Evolutionary conservation across 2,797 vertebrate genomes (phyloP).

Genomic region (Ciconia nigra): DNA sequence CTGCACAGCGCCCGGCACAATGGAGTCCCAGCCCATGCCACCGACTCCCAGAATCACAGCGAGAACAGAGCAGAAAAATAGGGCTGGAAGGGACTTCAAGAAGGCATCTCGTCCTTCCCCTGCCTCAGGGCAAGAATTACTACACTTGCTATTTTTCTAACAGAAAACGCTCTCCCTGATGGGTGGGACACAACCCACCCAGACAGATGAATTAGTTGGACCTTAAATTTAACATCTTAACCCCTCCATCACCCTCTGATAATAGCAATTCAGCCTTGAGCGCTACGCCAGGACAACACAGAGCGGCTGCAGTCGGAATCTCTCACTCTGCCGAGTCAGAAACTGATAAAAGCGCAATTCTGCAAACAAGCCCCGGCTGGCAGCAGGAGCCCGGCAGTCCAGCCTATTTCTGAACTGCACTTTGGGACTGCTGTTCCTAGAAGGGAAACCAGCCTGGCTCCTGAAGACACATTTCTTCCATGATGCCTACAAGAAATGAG

Average conservation of each 20-base stretch:
- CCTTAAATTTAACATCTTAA: background rate
- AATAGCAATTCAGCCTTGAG: background rate
- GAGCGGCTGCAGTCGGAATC: accelerated
- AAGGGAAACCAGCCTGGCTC: background rate
- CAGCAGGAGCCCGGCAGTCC: background rate
- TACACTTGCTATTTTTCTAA: background rate
- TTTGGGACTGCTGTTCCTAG: background rate
- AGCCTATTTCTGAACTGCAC: accelerated
- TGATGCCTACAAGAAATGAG: slow-evolving; percentile 28
- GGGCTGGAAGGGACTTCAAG: slow-evolving; percentile 31
- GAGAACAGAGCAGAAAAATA: background rate
- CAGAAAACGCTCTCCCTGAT: background rate
- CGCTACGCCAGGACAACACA: background rate
- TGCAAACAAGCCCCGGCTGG: background rate
- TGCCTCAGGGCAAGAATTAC: background rate
- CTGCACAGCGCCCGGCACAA: background rate
- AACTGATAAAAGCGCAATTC: background rate
- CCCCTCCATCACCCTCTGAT: background rate
- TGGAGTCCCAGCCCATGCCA: background rate
- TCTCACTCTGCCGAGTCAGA: accelerated
- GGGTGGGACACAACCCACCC: slow-evolving; percentile 12
- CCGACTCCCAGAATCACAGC: background rate
- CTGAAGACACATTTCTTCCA: slow-evolving; percentile 25
- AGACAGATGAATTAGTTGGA: background rate
- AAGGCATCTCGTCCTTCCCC: background rate